phyloP scores from a whole-genome alignment of 2,888 invertebrate species.

The Crematogaster levior region DNA sequence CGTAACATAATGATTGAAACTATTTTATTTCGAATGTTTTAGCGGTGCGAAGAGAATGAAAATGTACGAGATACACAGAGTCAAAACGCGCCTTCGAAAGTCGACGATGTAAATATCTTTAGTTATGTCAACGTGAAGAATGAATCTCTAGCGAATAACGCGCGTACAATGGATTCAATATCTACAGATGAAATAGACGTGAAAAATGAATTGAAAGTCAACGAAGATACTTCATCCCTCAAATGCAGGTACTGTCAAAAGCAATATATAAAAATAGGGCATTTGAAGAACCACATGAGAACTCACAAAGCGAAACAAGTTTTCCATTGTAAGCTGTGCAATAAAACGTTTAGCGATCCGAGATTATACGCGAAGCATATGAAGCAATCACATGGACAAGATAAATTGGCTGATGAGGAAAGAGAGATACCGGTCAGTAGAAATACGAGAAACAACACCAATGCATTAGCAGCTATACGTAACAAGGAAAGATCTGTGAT shows the following conservation, averaged over 20 bases:
- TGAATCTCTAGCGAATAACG: conserved; percentile 53
- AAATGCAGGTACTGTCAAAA: conserved; percentile 77
- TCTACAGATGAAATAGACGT: conserved; percentile 20
- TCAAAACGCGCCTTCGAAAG: conserved; percentile 17
- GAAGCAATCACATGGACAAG: conserved; percentile 69
- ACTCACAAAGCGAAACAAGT: conserved; percentile 66
- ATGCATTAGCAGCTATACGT: neutral
- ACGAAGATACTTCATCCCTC: conserved; percentile 49
- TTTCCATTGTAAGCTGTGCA: conserved; percentile 74
- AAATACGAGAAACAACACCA: conserved; percentile 17
- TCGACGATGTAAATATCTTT: conserved; percentile 56
- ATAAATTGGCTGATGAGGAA: conserved; percentile 18
- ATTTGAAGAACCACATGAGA: conserved; percentile 77
- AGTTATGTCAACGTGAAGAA: conserved; percentile 70
- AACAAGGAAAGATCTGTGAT: neutral
- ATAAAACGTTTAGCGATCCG: conserved; percentile 72
- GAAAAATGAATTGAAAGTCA: conserved; percentile 19
- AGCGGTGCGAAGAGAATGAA: conserved; percentile 54
- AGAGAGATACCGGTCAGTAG: neutral
- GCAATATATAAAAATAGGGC: conserved; percentile 73
- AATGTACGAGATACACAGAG: conserved; percentile 25
- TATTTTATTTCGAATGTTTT: conserved; percentile 45
- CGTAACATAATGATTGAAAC: conserved; percentile 15
- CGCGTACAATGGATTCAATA: conserved; percentile 41
- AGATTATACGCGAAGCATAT: conserved; percentile 75